Conservation (phyloP, 2,888 invertebrate genomes). For the Tubulanus polymorphus region DNA sequence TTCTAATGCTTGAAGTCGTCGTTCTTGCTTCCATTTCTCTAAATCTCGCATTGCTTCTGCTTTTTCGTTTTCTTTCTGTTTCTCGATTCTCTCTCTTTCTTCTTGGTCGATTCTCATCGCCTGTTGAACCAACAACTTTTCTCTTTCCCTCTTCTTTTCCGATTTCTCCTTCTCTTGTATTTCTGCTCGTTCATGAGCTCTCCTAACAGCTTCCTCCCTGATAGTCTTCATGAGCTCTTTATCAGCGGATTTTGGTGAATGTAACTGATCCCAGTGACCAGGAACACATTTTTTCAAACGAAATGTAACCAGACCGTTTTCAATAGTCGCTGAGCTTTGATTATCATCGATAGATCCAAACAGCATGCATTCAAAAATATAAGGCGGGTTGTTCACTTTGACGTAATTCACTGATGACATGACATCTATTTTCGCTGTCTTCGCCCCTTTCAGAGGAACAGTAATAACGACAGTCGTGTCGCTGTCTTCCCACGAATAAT, state of each 20-base stretch:
- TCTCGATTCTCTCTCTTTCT: conserved; percentile 63
- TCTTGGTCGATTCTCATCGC: conserved; percentile 61
- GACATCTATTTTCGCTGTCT: conserved; percentile 65
- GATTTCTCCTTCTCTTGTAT: conserved; percentile 57
- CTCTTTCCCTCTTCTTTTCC: conserved; percentile 38
- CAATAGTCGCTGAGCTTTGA: conserved; percentile 64
- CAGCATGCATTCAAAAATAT: conserved; percentile 72
- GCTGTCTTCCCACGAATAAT: conserved; percentile 74
- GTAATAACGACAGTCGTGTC: conserved; percentile 61
- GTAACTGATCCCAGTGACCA: conserved; percentile 41
- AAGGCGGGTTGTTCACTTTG: conserved; percentile 67
- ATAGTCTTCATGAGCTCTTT: conserved; percentile 45
- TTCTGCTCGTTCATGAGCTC: conserved; percentile 57
- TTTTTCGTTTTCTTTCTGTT: conserved; percentile 62
- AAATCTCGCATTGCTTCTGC: conserved; percentile 65
- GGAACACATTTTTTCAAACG: conserved; percentile 64
- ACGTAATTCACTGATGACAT: conserved; percentile 68
- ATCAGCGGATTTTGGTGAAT: conserved; percentile 37
- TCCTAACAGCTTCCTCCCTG: conserved; percentile 56
- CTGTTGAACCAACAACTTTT: conserved; percentile 59
- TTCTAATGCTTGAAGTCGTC: conserved; percentile 32
- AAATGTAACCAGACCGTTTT: conserved; percentile 63
- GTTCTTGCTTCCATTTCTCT: conserved; percentile 58
- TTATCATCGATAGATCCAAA: conserved; percentile 61
- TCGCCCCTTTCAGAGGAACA: conserved; percentile 64